Evolutionary conservation across 2,797 vertebrate genomes (phyloP), one percentile per base, ranked within the genome.

Genomic region (Sebastes jordani): DNA sequence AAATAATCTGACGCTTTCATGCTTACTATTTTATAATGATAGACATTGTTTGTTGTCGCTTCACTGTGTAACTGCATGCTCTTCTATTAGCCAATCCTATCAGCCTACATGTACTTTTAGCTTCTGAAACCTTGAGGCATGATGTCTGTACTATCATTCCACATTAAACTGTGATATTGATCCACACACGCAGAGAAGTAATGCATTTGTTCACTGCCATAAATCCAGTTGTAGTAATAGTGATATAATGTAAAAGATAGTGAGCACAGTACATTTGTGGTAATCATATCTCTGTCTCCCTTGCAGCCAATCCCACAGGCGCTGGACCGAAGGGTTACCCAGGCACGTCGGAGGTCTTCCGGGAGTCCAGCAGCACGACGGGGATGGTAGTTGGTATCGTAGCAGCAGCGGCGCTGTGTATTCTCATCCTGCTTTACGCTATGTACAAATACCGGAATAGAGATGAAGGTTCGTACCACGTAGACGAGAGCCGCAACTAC

Each of bases 381-480:
- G 99, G 98, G 55, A 99, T 99, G 99, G 99, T 99, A 74, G 98
- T 99, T 0, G 98, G 99, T 78, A 99, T 99, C 0, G 98, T 99
- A 54, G 97, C 97, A 0, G 98, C 98, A 0, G 99, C 99, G 0
- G 99, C 99, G 1, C 96, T 99, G 46, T 99, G 99, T 87, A 99
- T 99, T 90, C 98, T 99, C 92, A 99, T 99, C 88, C 97, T 99
- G 36, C 97, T 99, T 49, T 99, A 99, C 27, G 99, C 99, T 76
- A 99, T 99, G 99, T 99, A 99, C 96, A 99, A 99, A 90, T 99
- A 99, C 94, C 96, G 98, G 86, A 99, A 99, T 91, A 96, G 99
- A 38, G 99, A 99, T 75, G 98, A 99, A 83, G 99, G 98, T 54
- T 99, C 98, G 0, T 99, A 99, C 89, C 98, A 99, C 1, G 98